Percentiles rank a stretch among this genome's conserved stretches.
phyloP scores from a whole-genome alignment of 2,888 invertebrate species.

The Cryptocheilus praepositus region DNA sequence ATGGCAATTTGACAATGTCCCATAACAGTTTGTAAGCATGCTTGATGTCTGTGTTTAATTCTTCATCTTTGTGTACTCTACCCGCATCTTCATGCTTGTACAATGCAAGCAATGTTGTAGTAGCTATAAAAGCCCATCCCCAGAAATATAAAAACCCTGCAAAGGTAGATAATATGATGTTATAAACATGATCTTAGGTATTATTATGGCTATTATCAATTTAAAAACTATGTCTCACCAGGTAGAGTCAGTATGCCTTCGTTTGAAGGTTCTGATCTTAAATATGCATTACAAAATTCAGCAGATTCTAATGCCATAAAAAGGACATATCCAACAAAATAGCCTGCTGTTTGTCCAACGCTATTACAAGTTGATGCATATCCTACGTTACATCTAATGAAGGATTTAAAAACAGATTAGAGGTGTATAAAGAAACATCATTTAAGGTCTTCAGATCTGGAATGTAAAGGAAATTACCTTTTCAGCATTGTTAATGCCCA shows the following conservation, averaged over 20 bases:
- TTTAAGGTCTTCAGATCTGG: neutral
- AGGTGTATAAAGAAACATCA: neutral
- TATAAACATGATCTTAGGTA: neutral
- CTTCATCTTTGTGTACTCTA: conserved; percentile 69
- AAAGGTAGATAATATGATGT: conserved; percentile 38
- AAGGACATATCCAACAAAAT: conserved; percentile 96
- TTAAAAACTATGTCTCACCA: conserved; percentile 61
- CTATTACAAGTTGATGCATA: conserved; percentile 99
- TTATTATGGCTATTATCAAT: neutral
- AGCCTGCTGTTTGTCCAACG: conserved; percentile 98
- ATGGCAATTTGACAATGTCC: conserved; percentile 88
- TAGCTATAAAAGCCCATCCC: conserved; percentile 92
- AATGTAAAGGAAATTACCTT: conserved; percentile 77
- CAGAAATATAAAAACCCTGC: conserved; percentile 94
- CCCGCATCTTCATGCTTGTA: conserved; percentile 86
- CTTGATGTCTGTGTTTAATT: conserved; percentile 76
- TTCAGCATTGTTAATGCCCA: conserved; percentile 99
- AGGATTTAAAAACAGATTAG: neutral
- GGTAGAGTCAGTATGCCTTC: conserved; percentile 84
- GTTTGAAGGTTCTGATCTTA: conserved; percentile 83
- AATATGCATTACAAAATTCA: conserved; percentile 95
- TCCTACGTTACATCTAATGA: conserved; percentile 84
- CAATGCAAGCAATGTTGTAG: conserved; percentile 92
- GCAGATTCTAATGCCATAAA: conserved; percentile 97
- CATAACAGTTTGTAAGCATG: conserved; percentile 90